Conservation (phyloP, 2,888 invertebrate species). For the Synanthedon andrenaeformis region DNA sequence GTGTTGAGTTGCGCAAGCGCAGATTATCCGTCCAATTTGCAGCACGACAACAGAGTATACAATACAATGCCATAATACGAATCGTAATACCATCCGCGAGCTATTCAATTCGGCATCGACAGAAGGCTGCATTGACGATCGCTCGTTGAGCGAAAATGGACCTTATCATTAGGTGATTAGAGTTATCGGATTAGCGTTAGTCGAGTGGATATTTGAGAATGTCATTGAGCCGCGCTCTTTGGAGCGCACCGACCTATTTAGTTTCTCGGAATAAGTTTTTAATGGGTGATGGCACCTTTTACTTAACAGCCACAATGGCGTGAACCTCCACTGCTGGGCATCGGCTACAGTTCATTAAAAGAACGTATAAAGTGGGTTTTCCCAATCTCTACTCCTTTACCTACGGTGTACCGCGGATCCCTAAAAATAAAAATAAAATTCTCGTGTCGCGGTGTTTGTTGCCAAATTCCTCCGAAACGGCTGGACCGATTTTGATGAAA, state of each 20-base stretch:
- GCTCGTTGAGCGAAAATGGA: background rate
- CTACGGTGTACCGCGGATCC: too few species aligned
- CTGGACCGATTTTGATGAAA: too few species aligned
- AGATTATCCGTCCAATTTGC: conserved; percentile 46
- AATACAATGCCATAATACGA: background rate
- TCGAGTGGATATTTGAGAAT: conserved; percentile 25
- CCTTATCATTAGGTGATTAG: background rate
- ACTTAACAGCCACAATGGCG: background rate
- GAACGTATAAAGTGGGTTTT: too few species aligned
- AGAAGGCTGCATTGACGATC: conserved; percentile 5
- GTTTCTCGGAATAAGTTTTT: conserved; percentile 14
- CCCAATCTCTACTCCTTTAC: too few species aligned
- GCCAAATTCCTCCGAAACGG: too few species aligned
- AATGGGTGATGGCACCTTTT: too few species aligned
- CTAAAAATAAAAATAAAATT: too few species aligned
- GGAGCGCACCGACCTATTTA: conserved; percentile 9
- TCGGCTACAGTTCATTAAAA: background rate
- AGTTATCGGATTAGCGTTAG: background rate
- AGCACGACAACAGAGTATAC: background rate
- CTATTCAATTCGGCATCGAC: conserved; percentile 38
- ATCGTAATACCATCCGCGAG: too few species aligned
- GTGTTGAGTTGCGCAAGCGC: conserved; percentile 28
- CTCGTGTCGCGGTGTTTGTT: too few species aligned
- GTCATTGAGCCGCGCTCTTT: conserved; percentile 28
- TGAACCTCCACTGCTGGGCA: background rate